A percentile compares a stretch with the other conserved stretches of the same genome.
Conservation (phyloP, 2,113 vertebrate genomes). For the Gymnorhina tibicen region DNA sequence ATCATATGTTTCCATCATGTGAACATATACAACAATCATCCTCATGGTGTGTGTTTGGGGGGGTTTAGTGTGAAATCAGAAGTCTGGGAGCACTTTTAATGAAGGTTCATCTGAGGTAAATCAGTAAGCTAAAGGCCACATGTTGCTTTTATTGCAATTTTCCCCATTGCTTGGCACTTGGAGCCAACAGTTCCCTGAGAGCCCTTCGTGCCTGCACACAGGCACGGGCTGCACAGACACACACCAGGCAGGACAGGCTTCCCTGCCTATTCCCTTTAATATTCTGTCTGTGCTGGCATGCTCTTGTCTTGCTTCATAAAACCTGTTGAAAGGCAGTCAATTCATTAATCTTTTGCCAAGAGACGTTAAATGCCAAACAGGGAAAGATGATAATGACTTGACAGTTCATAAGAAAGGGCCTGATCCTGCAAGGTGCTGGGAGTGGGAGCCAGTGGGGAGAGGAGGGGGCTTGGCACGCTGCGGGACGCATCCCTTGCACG, state of each 20-base stretch:
- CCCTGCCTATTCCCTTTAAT: background rate
- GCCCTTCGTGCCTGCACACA: slow-evolving; percentile 45
- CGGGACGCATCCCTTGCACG: background rate
- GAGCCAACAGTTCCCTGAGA: slow-evolving; percentile 35
- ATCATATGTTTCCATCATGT: background rate
- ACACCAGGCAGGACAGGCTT: slow-evolving; percentile 22
- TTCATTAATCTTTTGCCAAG: slow-evolving; percentile 67
- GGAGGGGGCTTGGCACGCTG: background rate
- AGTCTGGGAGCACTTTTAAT: background rate
- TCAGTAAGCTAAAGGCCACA: slow-evolving; percentile 52
- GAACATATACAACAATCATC: background rate
- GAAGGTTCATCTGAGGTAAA: slow-evolving; percentile 50
- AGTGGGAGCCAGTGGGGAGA: background rate
- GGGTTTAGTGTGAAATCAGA: background rate
- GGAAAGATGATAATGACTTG: slow-evolving; percentile 32
- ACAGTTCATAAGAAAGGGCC: slow-evolving; percentile 13
- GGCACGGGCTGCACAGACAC: background rate
- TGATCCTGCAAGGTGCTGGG: background rate
- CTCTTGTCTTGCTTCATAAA: slow-evolving; percentile 59
- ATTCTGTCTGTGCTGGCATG: slow-evolving; percentile 41
- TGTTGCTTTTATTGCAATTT: slow-evolving; percentile 56
- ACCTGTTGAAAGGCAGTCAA: slow-evolving; percentile 60
- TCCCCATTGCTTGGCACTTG: background rate
- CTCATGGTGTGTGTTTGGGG: fast-evolving
- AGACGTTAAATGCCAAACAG: slow-evolving; percentile 20